phyloP scores from a whole-genome alignment of 2,797 vertebrate species.

The Micropoecilia bifurca region DNA sequence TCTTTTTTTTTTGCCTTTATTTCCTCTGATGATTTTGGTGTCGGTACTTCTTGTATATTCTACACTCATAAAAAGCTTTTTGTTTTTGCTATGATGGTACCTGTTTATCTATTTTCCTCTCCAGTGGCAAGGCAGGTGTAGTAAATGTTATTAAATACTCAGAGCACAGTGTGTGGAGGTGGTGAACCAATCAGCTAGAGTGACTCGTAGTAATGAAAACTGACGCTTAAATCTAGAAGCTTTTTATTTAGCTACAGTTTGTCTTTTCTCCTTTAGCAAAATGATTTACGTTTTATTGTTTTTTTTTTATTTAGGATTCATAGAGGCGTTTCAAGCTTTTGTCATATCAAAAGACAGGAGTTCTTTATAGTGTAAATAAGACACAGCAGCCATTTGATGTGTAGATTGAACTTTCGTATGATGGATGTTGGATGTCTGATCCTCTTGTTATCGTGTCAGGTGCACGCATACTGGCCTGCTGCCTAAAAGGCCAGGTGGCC shows the following conservation, averaged over 20 bases:
- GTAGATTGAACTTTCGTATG: conserved; percentile 47
- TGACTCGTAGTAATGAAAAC: conserved; percentile 9
- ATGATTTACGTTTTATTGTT: not conserved
- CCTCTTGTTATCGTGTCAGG: conserved; percentile 39
- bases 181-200: conserved; percentile 1
- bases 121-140: not conserved
- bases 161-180: not conserved
- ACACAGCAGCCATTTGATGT: conserved; percentile 63
- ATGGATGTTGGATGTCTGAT: conserved; percentile 59
- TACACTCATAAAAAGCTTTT: not conserved
- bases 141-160: conserved; percentile 1
- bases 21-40: not conserved
- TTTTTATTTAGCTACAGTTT: not conserved
- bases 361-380: conserved; percentile 67
- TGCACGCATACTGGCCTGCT: conserved; percentile 34
- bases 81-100: not conserved
- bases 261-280: not conserved
- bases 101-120: not conserved
- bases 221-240: not conserved
- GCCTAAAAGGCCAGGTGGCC: conserved; percentile 61
- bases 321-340: conserved; percentile 20
- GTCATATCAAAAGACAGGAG: conserved; percentile 17
- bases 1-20: not conserved
- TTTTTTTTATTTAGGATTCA: conserved; percentile 15
- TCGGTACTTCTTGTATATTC: not conserved